Evolutionary conservation across 2,888 invertebrate species (phyloP), one percentile per base, ranked within the genome.

Genomic region (Pristionchus japonicus): DNA sequence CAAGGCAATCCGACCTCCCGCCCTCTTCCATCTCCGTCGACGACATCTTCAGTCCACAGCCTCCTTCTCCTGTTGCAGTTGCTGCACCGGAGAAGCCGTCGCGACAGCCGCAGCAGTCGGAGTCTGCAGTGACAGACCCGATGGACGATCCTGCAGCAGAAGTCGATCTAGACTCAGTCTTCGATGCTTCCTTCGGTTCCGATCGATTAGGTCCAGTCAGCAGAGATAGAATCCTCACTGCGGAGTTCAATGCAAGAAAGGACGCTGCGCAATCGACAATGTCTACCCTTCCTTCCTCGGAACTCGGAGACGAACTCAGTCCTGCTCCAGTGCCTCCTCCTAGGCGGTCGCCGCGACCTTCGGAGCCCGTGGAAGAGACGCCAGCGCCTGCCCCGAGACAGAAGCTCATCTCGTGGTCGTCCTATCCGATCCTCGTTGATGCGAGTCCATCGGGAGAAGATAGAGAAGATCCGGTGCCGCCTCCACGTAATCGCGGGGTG

Each of bases 141-240:
- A 77, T 83, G 82, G 82, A 83, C 34, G 52, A 83, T 9, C 82
- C 82, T 23, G 52, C 82, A 3, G 52, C 82, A 20, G 82, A 77
- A 15, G 77, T 77, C 3, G 77, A 77, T 27, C 47, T 77, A 11
- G 77, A 77, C 17, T 77, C 77, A 9, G 77, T 77, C 4, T 77
- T 77, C 47, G 77, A 43, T 15, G 27, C 77, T 4, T 77, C 77
- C 3, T 43, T 77, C 77, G 77, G 77, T 47, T 77, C 77, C 3
- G 77, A 77, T 11, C 23, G 77, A n/a, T 27, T 47, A 15, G 43
- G 23, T 3, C 77, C 27, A 3, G n/a, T 20, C 3, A 77, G 77
- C 27, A 37, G 43, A 13, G 77, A 77, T 27, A 23, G 43, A 47
- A 43, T n/a, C 9, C 77, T 47, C 15, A 77, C 43, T 23, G 77